These are phyloP conservation scores for Falco berigora DNA, from an alignment of 2,797 vertebrate species.

Conservation along the genomic window DNA sequence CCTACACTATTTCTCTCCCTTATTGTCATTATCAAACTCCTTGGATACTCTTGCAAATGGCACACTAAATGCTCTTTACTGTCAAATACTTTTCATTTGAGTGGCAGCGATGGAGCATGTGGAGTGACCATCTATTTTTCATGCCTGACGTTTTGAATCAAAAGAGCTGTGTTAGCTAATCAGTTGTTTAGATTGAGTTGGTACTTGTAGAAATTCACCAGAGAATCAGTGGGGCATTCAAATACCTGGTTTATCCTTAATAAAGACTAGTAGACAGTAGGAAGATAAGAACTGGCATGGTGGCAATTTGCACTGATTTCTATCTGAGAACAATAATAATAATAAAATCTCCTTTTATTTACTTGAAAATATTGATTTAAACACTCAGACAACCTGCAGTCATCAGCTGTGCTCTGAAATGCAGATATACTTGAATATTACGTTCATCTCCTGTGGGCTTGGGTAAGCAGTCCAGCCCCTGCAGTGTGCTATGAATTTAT, in stretches of 20 bases:
- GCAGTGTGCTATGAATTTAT: neutral
- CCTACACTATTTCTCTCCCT: neutral
- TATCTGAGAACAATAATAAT: neutral
- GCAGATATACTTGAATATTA: neutral
- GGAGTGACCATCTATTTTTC: slow-evolving; percentile 1
- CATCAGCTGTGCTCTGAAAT: neutral
- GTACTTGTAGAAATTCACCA: neutral
- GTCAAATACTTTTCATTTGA: neutral
- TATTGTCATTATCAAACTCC: neutral
- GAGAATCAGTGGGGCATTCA: neutral
- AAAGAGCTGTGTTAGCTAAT: neutral
- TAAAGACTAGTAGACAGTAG: neutral
- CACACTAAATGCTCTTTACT: neutral
- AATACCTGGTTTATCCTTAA: neutral
- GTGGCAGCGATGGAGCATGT: neutral
- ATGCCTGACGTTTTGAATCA: slow-evolving; percentile 14
- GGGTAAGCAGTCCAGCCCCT: neutral
- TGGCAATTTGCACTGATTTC: neutral
- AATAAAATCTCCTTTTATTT: neutral
- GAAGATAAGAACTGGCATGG: neutral
- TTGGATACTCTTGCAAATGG: neutral
- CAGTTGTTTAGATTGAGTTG: neutral
- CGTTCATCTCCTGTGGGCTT: neutral
- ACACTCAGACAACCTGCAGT: neutral
- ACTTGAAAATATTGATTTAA: neutral